Percentiles rank a stretch among this genome's conserved stretches.
phyloP scores from a whole-genome alignment of 2,888 invertebrate genomes.

The Loripinus fragilis region DNA sequence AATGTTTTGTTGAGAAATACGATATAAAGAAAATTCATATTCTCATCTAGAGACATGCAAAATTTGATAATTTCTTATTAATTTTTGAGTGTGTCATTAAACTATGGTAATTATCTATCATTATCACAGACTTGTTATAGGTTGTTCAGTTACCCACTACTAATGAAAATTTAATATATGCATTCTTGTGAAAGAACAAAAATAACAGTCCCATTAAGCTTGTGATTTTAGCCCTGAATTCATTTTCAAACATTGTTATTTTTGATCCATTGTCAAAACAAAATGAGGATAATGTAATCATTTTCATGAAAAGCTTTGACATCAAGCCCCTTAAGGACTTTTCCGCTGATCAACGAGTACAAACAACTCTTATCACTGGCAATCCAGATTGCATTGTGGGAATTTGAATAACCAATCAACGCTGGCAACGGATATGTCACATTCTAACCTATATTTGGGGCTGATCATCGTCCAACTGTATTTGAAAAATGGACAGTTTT shows the following conservation, averaged over 20 bases:
- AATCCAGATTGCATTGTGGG: background rate
- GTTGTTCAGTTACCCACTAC: background rate
- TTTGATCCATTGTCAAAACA: slow-evolving; percentile 9
- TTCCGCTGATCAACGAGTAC: background rate
- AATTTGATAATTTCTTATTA: background rate
- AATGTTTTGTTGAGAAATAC: too few relatives aligned
- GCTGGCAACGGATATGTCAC: too few relatives aligned
- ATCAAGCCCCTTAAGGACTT: slow-evolving; percentile 10
- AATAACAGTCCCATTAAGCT: too few relatives aligned
- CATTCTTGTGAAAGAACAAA: background rate
- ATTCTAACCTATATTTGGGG: too few relatives aligned
- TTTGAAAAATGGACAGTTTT: too few relatives aligned
- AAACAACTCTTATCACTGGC: background rate
- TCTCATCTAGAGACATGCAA: too few relatives aligned
- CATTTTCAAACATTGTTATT: slow-evolving; percentile 1
- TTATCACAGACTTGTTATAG: background rate
- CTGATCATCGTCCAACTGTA: too few relatives aligned
- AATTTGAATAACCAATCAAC: too few relatives aligned
- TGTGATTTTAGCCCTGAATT: background rate
- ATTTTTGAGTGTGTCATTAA: background rate
- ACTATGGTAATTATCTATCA: slow-evolving; percentile 9
- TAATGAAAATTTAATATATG: too few relatives aligned
- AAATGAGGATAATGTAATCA: background rate
- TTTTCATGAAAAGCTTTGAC: slow-evolving; percentile 1
- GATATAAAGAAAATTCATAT: too few relatives aligned